phyloP scores from a whole-genome alignment of 2,888 invertebrate genomes.

The Conchocele bisecta region DNA sequence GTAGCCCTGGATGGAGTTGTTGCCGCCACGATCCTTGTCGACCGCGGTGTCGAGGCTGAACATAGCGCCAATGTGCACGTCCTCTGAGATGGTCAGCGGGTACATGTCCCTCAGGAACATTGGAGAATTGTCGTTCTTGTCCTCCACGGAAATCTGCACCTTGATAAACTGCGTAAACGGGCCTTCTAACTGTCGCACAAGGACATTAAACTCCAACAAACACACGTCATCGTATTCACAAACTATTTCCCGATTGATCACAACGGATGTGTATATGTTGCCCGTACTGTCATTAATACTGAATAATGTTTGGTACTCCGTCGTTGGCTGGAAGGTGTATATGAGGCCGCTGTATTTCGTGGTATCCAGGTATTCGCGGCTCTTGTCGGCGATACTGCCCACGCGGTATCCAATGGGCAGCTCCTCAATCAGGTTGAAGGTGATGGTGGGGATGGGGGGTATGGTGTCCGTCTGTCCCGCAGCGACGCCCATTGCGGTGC shows the following conservation, averaged over 20 bases:
- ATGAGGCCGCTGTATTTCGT: slow-evolving; percentile 17
- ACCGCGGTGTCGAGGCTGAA: slow-evolving; percentile 62
- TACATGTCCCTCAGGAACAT: slow-evolving; percentile 55
- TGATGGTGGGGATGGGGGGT: slow-evolving; percentile 12
- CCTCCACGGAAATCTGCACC: slow-evolving; percentile 58
- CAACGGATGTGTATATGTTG: slow-evolving; percentile 45
- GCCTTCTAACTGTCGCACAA: slow-evolving; percentile 46
- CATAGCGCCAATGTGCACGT: slow-evolving; percentile 52
- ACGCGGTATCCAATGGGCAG: slow-evolving; percentile 39
- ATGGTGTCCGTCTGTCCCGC: not conserved
- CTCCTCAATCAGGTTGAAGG: slow-evolving; percentile 58
- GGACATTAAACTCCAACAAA: slow-evolving; percentile 59
- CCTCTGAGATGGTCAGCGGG: slow-evolving; percentile 65
- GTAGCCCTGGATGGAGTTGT: slow-evolving; percentile 69
- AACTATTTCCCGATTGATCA: slow-evolving; percentile 69
- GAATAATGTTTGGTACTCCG: slow-evolving; percentile 44
- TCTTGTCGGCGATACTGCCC: slow-evolving; percentile 56
- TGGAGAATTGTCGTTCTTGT: slow-evolving; percentile 73
- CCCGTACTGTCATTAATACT: slow-evolving; percentile 54
- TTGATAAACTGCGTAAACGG: slow-evolving; percentile 51
- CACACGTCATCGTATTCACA: slow-evolving; percentile 56
- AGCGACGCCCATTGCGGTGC: not conserved
- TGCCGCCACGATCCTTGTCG: slow-evolving; percentile 68
- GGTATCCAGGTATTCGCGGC: slow-evolving; percentile 20
- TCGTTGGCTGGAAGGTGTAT: slow-evolving; percentile 49